A percentile compares a stretch with the other conserved stretches of the same genome.
These are phyloP conservation scores for Drosophila nigromelanica DNA, from an alignment of 1,140 invertebrate species.

Conservation along the genomic window DNA sequence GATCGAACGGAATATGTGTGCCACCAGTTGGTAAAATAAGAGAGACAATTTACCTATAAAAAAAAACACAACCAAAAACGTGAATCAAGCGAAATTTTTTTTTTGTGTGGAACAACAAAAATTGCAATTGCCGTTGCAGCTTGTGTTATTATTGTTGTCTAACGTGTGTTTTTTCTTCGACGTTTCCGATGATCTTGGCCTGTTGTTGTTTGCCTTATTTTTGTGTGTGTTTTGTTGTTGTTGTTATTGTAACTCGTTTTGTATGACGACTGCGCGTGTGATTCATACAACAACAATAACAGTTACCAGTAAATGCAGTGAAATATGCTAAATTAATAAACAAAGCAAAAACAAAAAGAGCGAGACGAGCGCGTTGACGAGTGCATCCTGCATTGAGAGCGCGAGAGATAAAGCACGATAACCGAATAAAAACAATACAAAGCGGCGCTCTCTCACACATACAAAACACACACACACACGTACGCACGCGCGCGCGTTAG, in stretches of 20 bases:
- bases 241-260: conserved; percentile 71
- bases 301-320: conserved; percentile 38
- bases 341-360: conserved; percentile 31
- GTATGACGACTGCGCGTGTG: conserved; percentile 64
- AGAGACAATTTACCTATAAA: conserved; percentile 37
- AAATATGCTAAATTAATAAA: conserved; percentile 62
- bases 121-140: conserved; percentile 31
- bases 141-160: conserved; percentile 45
- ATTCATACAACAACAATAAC: conserved; percentile 65
- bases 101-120: conserved; percentile 22
- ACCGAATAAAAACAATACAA: conserved; percentile 27
- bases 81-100: conserved; percentile 29
- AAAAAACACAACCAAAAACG: conserved; percentile 23
- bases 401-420: conserved; percentile 42
- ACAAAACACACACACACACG: conserved; percentile 8
- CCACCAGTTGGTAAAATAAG: conserved; percentile 31
- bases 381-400: conserved; percentile 46
- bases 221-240: conserved; percentile 36
- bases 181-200: conserved; percentile 72
- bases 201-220: conserved; percentile 39
- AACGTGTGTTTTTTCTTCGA: conserved; percentile 46
- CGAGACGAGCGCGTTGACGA: conserved; percentile 31
- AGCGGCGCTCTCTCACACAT: conserved; percentile 18
- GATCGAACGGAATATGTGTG: conserved; percentile 49
- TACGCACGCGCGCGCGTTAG: conserved; percentile 26